These are phyloP conservation scores for Syngnathus floridae DNA, from an alignment of 2,113 vertebrate genomes.

Conservation along the genomic window DNA sequence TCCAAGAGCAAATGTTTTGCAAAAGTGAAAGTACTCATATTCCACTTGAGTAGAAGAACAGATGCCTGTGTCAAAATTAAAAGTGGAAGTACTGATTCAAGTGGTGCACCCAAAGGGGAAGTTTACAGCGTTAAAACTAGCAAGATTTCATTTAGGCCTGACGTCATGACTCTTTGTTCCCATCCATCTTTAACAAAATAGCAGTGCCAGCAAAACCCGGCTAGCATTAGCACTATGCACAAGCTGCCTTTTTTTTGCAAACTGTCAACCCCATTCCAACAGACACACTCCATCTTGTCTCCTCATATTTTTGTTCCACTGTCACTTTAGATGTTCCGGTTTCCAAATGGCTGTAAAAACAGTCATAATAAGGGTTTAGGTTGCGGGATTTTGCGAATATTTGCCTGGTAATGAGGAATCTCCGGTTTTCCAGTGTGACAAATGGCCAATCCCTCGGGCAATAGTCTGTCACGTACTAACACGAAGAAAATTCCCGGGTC, in stretches of 20 bases:
- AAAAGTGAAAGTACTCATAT: background rate
- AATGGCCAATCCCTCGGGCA: conserved; percentile 2
- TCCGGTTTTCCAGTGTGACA: background rate
- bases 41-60: background rate
- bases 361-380: background rate
- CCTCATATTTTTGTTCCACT: background rate
- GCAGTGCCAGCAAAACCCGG: too few relatives aligned
- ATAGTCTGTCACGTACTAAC: conserved; percentile 9
- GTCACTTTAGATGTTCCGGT: background rate
- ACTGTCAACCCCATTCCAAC: background rate
- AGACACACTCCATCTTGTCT: background rate
- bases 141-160: background rate
- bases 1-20: background rate
- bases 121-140: background rate
- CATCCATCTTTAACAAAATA: too few relatives aligned
- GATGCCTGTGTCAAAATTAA: background rate
- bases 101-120: background rate
- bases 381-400: background rate
- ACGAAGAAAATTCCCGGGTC: conserved; percentile 18
- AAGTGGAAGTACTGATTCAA: background rate
- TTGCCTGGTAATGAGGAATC: background rate
- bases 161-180: too few relatives aligned
- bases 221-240: background rate
- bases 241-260: background rate
- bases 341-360: conserved; percentile 2